phyloP scores from a whole-genome alignment of 2,888 invertebrate species.

The Drosophila formosana region DNA sequence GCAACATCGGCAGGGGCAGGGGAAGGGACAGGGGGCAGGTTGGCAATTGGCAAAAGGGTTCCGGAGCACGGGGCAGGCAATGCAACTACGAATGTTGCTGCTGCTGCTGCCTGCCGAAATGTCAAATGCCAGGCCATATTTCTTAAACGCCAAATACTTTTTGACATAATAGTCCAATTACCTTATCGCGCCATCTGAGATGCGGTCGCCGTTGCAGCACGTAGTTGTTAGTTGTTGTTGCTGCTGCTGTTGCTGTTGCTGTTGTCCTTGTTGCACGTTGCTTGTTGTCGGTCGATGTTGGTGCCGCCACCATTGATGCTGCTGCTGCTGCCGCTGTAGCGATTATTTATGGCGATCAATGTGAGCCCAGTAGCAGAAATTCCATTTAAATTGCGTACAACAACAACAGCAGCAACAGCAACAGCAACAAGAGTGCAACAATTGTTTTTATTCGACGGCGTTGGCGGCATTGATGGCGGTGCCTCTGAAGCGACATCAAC shows the following conservation, averaged over 20 bases:
- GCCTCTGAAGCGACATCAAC: conserved; percentile 72
- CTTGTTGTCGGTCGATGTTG: conserved; percentile 37
- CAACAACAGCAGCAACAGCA: conserved; percentile 55
- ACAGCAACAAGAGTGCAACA: conserved; percentile 49
- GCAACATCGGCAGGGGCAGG: not conserved
- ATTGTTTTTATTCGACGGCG: conserved; percentile 75
- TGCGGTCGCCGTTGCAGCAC: conserved; percentile 72
- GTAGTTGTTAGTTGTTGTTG: conserved; percentile 51
- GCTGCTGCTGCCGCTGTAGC: conserved; percentile 52
- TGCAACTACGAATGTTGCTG: conserved; percentile 15
- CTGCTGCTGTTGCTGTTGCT: conserved; percentile 21
- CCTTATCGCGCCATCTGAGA: conserved; percentile 84
- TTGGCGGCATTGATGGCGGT: conserved; percentile 80
- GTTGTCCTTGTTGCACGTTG: conserved; percentile 32
- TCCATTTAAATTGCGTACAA: conserved; percentile 79
- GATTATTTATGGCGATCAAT: conserved; percentile 77
- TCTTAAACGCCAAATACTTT: conserved; percentile 84
- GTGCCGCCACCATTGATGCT: conserved; percentile 42
- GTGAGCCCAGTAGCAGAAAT: conserved; percentile 75
- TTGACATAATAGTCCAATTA: conserved; percentile 85
- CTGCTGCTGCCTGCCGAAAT: conserved; percentile 75
- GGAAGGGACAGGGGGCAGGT: not conserved
- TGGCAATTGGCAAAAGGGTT: conserved; percentile 2
- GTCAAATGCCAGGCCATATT: conserved; percentile 84
- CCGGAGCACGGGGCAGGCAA: conserved; percentile 19